These are phyloP conservation scores for Tipula confusa DNA, from an alignment of 2,888 invertebrate genomes.

Conservation along the genomic window DNA sequence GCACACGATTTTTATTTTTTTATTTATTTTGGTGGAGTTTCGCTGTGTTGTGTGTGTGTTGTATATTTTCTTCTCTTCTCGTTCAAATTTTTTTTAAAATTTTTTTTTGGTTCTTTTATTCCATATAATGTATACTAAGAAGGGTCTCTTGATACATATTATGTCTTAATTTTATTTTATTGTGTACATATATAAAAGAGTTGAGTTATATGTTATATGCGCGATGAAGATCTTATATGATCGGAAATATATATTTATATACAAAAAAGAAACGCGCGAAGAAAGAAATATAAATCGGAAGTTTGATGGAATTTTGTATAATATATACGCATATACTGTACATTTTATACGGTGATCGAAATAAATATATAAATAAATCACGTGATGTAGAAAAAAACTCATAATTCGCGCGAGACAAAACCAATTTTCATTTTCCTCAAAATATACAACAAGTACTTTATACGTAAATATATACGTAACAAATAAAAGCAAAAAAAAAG, in stretches of 20 bases:
- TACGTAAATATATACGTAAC: background rate
- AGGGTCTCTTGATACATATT: conserved; percentile 25
- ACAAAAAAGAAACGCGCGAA: background rate
- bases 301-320: background rate
- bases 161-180: background rate
- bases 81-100: background rate
- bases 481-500: background rate
- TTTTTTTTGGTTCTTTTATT: conserved; percentile 3
- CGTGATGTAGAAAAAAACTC: background rate
- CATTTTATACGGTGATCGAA: background rate
- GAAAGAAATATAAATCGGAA: background rate
- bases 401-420: background rate
- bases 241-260: background rate
- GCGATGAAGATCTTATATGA: conserved; percentile 21
- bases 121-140: background rate
- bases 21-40: conserved; percentile 3
- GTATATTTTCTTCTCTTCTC: background rate
- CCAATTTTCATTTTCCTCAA: background rate
- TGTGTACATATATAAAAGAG: background rate
- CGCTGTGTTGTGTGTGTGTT: background rate
- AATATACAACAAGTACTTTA: background rate
- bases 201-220: background rate
- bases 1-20: conserved; percentile 1
- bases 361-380: background rate
- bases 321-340: background rate